Evolutionary conservation across 2,797 vertebrate genomes (phyloP), one percentile per base, ranked within the genome.

Genomic region (Sebastes umbrosus): DNA sequence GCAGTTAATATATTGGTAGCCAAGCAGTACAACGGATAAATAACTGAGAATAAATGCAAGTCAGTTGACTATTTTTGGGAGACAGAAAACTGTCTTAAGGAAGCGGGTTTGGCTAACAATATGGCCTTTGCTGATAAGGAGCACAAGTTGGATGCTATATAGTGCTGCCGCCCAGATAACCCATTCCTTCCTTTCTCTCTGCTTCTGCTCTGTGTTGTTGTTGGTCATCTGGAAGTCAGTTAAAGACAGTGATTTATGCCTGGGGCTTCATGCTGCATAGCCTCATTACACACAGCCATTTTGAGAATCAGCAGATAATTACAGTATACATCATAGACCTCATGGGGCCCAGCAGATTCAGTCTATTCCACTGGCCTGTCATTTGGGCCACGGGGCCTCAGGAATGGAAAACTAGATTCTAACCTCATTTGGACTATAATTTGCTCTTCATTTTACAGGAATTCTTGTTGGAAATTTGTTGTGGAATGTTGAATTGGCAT

Each of bases 251-350:
- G 95, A 96, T 96, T 93, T 93, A 96, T 95, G 94, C 91, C 88
- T 78, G 72, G 85, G 87, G 92, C 92, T 92, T 91, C 87, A 90
- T 86, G 91, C 90, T 82, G 94, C 92, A 90, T 90, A 95, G 96
- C 92, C 95, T 96, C 96, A 96, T 96, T 96, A 96, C 94, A 94
- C 91, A 92, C 87, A 86, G 94, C 93, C 95, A 95, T 96, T 96
- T 95, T 96, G 93, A 94, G 95, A 96, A 96, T 96, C 96, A 95
- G 94, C 93, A 95, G 94, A 96, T 96, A 96, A 96, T 96, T 96
- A 95, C 94, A 89, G 94, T 94, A 96, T 96, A 96, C 93, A 96
- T 96, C 95, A 95, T 94, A 90, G 89, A 95, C 93, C 91, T 90
- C 92, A 86, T 85, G 92, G 91, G 93, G 84, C 91, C 84, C 69